phyloP scores from a whole-genome alignment of 1,140 invertebrate genomes.

The Chymomyza costata region DNA sequence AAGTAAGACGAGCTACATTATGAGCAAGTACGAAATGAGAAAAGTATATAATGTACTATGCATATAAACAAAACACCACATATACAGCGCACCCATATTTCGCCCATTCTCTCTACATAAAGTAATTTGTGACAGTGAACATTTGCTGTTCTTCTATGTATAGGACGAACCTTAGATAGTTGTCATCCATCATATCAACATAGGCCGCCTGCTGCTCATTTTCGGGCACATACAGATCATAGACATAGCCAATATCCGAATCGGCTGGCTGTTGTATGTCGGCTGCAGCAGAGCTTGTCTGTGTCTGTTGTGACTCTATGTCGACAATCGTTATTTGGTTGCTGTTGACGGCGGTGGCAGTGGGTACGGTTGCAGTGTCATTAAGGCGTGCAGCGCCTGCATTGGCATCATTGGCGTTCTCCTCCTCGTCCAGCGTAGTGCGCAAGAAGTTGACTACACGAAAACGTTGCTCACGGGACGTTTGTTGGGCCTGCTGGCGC shows the following conservation, averaged over 20 bases:
- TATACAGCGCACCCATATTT: not conserved
- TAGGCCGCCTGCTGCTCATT: conserved; percentile 61
- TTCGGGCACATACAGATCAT: conserved; percentile 71
- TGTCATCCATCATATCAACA: conserved; percentile 70
- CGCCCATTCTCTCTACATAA: conserved; percentile 59
- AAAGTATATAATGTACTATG: too few species aligned
- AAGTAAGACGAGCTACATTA: too few species aligned
- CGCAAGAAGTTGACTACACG: conserved; percentile 69
- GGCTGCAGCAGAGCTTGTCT: conserved; percentile 4
- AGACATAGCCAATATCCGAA: conserved; percentile 70
- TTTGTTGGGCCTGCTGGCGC: conserved; percentile 54
- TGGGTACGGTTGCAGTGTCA: too few species aligned
- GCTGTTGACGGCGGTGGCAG: not conserved
- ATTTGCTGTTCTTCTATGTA: conserved; percentile 67
- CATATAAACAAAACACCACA: conserved; percentile 7
- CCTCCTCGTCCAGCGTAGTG: conserved; percentile 40
- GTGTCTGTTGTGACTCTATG: conserved; percentile 43
- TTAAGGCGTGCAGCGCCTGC: not conserved
- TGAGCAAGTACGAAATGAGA: too few species aligned
- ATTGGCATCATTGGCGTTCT: not conserved
- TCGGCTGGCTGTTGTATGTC: conserved; percentile 50
- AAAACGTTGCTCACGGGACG: conserved; percentile 59
- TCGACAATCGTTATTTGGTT: conserved; percentile 54
- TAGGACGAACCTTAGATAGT: conserved; percentile 74
- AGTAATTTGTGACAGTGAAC: conserved; percentile 57